phyloP scores from a whole-genome alignment of 2,113 vertebrate genomes.

The Mesoclemmys tuberculata region DNA sequence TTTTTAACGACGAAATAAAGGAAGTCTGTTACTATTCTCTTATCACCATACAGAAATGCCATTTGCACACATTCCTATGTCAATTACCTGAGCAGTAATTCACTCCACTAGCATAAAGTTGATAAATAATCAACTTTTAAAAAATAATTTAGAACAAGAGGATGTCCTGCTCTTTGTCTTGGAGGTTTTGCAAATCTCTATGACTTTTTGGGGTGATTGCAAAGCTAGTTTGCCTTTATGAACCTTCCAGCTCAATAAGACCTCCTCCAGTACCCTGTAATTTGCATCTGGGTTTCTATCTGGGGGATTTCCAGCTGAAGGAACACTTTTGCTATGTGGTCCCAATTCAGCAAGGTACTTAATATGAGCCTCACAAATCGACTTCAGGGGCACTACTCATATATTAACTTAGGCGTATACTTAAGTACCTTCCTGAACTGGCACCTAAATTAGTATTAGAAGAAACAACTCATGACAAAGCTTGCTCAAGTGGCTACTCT shows the following conservation, averaged over 20 bases:
- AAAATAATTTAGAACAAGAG: constrained; percentile 10
- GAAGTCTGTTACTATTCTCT: background rate
- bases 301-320: background rate
- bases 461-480: background rate
- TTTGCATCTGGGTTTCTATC: background rate
- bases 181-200: background rate
- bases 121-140: too few relatives aligned
- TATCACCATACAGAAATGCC: background rate
- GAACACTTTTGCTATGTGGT: constrained; percentile 11
- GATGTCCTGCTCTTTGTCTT: background rate
- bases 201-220: background rate
- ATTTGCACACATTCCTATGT: background rate
- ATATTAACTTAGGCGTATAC: background rate
- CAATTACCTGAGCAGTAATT: background rate
- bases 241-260: background rate
- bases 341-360: background rate
- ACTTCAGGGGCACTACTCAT: background rate
- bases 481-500: background rate
- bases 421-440: background rate
- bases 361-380: background rate
- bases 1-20: background rate
- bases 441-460: background rate
- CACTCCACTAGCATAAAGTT: background rate
- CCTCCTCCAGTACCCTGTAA: background rate
- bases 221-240: background rate